These are phyloP conservation scores for Tachystola acroxantha DNA, from an alignment of 2,888 invertebrate species.

Conservation along the genomic window DNA sequence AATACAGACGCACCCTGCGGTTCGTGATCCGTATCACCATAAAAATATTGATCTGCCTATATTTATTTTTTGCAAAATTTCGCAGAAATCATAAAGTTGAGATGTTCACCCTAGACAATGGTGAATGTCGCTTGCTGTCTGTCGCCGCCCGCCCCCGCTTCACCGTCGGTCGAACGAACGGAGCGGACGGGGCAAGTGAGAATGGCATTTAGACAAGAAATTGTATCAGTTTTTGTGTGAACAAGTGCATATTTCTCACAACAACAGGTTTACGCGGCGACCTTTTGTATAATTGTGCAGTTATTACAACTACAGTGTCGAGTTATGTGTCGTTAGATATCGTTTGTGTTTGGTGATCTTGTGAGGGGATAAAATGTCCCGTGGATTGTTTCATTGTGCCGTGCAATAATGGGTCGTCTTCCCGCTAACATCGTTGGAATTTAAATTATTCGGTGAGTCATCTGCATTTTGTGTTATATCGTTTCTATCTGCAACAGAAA, in stretches of 20 bases:
- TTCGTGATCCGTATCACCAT: too few species aligned
- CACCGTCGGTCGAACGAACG: constrained; percentile 38
- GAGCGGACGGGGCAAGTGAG: constrained; percentile 42
- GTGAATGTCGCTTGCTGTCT: not conserved
- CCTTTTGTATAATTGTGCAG: constrained; percentile 37
- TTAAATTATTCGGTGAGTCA: constrained; percentile 76
- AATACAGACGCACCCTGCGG: too few species aligned
- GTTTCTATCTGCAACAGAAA: constrained; percentile 14
- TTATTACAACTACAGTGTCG: constrained; percentile 29
- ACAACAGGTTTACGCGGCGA: constrained; percentile 37
- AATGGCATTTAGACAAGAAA: constrained; percentile 69
- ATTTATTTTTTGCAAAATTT: too few species aligned
- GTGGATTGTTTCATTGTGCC: constrained; percentile 55
- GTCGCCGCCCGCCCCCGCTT: constrained; percentile 22
- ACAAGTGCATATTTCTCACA: constrained; percentile 58
- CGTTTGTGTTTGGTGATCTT: constrained; percentile 49
- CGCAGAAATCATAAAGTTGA: too few species aligned
- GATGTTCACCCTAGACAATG: too few species aligned
- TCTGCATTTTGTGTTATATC: constrained; percentile 47
- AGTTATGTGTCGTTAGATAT: constrained; percentile 49
- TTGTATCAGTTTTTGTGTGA: constrained; percentile 65
- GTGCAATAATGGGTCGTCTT: constrained; percentile 65
- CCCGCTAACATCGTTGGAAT: constrained; percentile 71
- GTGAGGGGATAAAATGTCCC: constrained; percentile 63
- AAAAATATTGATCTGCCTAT: too few species aligned